Base-by-base conservation (phyloP, 2,113 vertebrate species). In the Orycteropus afer region DNA sequence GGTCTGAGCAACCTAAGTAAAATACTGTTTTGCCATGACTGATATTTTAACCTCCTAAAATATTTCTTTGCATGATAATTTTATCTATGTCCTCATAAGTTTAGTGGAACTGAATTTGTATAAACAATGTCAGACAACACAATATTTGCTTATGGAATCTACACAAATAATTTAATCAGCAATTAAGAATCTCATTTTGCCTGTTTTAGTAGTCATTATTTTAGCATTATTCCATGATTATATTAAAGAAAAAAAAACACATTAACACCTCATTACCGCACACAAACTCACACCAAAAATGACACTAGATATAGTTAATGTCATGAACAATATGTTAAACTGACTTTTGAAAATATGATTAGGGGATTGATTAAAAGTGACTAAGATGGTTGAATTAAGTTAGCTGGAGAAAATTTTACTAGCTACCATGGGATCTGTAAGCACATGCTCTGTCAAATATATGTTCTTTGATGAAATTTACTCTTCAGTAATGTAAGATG, bases 131-230 rank as follows among this genome's bases (percentile, higher is more conserved):
- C 95, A 93, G 96, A 95, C 93, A 86, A 98, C 98, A 98, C 69
- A 97, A 95, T 95, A 97, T 96, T 98, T 97, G 95, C 92, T 98
- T 98, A 96, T 97, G 98, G 76, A 87, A 97, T 96, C 93, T 97
- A 97, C 97, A 97, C 97, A 98, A 97, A 93, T 69, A 98, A 98
- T 97, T 93, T 97, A 98, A 97, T 97, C 96, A 97, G 96, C 97
- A 98, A 98, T 98, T 98, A 98, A 98, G 89, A 98, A 95, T 95
- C 94, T 97, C 82, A 96, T 96, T 97, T 96, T 96, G 88, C 76
- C 92, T 96, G 88, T 97, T 97, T 97, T 67, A 95, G 93, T 93
- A 98, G 97, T 97, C 97, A 98, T 98, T 98, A 98, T 98, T 98
- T 97, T 98, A 97, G 95, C 98, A 98, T 98, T 97, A 98, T 97